Conservation (phyloP, 2,113 vertebrate species). For the Aldabrachelys gigantea region DNA sequence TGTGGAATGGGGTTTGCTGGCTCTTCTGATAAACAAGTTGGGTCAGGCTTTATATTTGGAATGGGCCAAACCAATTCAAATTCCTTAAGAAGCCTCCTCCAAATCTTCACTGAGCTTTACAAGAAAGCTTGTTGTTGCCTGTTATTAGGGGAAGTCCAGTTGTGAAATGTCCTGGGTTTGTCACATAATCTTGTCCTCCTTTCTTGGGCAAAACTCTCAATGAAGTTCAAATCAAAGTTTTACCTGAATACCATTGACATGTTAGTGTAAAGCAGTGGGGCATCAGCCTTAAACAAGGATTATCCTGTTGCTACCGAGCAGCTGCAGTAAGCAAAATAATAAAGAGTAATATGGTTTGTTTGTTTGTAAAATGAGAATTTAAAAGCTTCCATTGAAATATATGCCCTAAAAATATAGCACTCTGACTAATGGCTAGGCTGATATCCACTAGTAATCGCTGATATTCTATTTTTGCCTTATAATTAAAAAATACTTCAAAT, state of each 20-base stretch:
- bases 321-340: neutral
- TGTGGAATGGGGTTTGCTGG: neutral
- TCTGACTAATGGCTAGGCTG: neutral
- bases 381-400: neutral
- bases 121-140: neutral
- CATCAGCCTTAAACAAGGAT: neutral
- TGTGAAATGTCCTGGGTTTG: neutral
- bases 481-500: neutral
- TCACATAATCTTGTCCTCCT: neutral
- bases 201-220: neutral
- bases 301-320: neutral
- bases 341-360: neutral
- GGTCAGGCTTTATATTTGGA: neutral
- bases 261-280: neutral
- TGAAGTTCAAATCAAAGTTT: neutral
- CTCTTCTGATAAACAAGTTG: neutral
- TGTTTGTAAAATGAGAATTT: neutral
- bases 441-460: neutral
- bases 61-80: neutral
- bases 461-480: neutral
- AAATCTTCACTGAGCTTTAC: neutral
- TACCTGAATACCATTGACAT: neutral
- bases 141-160: neutral
- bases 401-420: neutral
- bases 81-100: neutral